Conservation (phyloP, 2,797 vertebrate species). For the Sebastes kiyomatsui region DNA sequence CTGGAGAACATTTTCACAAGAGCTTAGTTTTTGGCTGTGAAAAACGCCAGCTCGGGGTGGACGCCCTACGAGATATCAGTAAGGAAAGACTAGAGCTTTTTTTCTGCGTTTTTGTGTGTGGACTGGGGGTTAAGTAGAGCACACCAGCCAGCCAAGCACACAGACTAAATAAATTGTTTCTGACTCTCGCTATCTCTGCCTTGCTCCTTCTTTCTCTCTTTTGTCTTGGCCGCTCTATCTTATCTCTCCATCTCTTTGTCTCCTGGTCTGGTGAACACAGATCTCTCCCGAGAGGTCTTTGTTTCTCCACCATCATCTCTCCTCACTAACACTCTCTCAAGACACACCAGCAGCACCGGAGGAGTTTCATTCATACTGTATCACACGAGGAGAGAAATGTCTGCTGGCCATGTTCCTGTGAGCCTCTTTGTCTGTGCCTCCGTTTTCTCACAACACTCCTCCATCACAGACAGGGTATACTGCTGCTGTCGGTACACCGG, state of each 20-base stretch:
- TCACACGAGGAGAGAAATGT: conserved; percentile 32
- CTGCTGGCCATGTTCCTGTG: conserved; percentile 15
- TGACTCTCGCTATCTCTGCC: conserved; percentile 43
- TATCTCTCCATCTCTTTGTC: conserved; percentile 65
- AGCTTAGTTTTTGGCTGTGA: neutral
- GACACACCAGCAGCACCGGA: conserved; percentile 13
- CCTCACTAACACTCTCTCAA: conserved; percentile 30
- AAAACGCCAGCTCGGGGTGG: neutral
- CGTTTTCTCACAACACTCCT: conserved; percentile 16
- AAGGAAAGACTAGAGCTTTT: conserved; percentile 8
- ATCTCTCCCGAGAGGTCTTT: conserved; percentile 53
- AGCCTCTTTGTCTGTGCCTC: conserved; percentile 26
- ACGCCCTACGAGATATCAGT: conserved; percentile 12
- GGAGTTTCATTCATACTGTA: conserved; percentile 50
- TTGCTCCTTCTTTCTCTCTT: conserved; percentile 29
- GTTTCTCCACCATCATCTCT: conserved; percentile 48
- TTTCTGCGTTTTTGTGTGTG: conserved; percentile 13
- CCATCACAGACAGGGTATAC: neutral
- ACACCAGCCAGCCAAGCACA: conserved; percentile 48
- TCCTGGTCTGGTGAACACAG: conserved; percentile 53
- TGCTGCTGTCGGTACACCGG: conserved; percentile 3
- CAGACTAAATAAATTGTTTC: conserved; percentile 61
- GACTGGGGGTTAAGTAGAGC: conserved; percentile 54
- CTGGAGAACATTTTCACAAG: conserved; percentile 10
- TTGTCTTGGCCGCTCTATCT: conserved; percentile 44